phyloP scores from a whole-genome alignment of 2,113 vertebrate genomes.

The Rhynchomys soricoides region DNA sequence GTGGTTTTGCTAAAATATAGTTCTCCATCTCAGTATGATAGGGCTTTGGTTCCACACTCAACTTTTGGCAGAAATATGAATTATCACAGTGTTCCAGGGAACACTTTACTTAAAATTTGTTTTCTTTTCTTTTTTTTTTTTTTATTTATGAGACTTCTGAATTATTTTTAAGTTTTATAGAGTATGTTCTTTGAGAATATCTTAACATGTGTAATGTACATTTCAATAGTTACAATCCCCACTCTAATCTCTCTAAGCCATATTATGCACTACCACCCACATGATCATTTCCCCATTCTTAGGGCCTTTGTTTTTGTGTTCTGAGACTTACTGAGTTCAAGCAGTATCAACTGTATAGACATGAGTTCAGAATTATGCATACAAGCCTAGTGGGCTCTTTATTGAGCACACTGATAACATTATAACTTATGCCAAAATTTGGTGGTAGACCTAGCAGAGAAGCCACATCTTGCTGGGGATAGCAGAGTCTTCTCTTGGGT shows the following conservation, averaged over 20 bases:
- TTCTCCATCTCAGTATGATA: neutral
- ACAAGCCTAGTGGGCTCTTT: neutral
- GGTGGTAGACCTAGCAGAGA: rapidly evolving
- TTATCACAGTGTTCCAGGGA: neutral
- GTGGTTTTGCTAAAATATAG: neutral
- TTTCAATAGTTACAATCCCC: neutral
- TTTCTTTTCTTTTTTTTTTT: neutral
- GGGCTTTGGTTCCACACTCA: neutral
- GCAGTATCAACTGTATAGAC: neutral
- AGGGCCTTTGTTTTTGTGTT: no score
- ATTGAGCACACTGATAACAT: no score
- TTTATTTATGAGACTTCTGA: neutral
- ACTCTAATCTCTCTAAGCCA: neutral
- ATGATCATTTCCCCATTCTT: neutral
- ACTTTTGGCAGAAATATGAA: neutral
- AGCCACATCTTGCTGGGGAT: neutral
- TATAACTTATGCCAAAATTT: neutral
- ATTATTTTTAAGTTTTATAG: neutral
- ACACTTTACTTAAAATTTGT: neutral
- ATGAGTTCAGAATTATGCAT: neutral
- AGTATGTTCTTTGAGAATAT: neutral
- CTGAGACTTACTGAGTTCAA: neutral
- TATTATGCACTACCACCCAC: neutral
- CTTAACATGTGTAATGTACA: neutral
- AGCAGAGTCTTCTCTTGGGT: neutral